Percentiles rank a stretch among this genome's conserved stretches.
Evolutionary conservation across 2,113 vertebrate genomes (phyloP).

Genomic region (Crotalus helleri): DNA sequence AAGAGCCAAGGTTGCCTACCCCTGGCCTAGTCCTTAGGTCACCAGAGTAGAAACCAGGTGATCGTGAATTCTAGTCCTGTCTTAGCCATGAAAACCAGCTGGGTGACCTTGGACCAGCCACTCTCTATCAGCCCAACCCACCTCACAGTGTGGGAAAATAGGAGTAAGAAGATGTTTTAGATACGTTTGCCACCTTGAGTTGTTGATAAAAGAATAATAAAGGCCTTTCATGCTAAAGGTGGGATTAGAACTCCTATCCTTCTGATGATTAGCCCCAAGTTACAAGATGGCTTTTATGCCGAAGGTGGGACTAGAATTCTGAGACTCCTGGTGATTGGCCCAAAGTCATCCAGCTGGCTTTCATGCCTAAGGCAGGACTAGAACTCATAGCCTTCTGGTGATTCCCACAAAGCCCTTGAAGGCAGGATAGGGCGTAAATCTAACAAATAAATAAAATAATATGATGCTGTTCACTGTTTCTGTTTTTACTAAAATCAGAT

Average conservation of each 20-base stretch:
- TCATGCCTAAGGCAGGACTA: not conserved
- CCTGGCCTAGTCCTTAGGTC: too few relatives aligned
- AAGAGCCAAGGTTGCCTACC: too few relatives aligned
- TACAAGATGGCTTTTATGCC: too few relatives aligned
- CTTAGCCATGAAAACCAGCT: not conserved
- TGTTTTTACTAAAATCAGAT: not conserved
- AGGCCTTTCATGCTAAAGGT: not conserved
- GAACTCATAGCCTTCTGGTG: not conserved
- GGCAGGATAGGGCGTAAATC: not conserved
- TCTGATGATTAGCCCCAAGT: not conserved
- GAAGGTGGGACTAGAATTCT: too few relatives aligned
- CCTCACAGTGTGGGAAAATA: not conserved
- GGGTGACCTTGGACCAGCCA: not conserved
- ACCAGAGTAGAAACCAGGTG: not conserved
- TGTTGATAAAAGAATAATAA: not conserved
- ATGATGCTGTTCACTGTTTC: not conserved
- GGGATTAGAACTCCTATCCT: not conserved
- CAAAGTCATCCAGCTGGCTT: not conserved
- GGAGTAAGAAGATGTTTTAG: not conserved
- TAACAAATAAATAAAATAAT: not conserved
- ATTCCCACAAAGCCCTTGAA: not conserved
- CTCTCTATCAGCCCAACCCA: not conserved
- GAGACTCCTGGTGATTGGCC: too few relatives aligned
- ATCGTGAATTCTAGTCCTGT: not conserved
- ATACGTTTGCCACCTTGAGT: not conserved